Evolutionary conservation across 1,140 invertebrate species (phyloP), one percentile per base, ranked within the genome.

Genomic region (Drosophila subpulchrella): DNA sequence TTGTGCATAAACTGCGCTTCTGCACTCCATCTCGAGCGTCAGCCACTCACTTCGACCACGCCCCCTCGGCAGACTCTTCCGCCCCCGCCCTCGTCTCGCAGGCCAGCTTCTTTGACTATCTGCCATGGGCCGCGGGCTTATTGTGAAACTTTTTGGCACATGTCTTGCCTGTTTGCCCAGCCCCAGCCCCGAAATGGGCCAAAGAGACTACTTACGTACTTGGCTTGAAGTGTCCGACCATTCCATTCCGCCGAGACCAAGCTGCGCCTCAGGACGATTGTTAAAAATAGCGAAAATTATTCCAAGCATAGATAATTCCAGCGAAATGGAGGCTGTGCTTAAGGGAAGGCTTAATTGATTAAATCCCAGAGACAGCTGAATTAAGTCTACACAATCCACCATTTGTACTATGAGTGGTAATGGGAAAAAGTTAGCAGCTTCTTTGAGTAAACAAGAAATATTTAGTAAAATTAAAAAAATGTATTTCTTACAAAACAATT

Each of bases 101-200:
- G 13, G 32, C 38, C 30, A 27, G n/a, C 39, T 15, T 20, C 41
- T 73, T 34, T 54, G 65, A 70, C 48, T 78, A 75, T 73, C 67
- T 68, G 63, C 32, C 44, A 50, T 50, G 66, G 65, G 80, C 84
- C 74, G 63, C 76, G 60, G 80, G 84, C 84, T 72, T 84, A 89
- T 88, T 89, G 84, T 84, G 67, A 89, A 88, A 86, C 83, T 86
- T 86, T 89, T 80, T 88, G 84, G 84, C 84, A 88, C 84, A 88
- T 84, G 84, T 89, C 84, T 89, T 84, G 80, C 58, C 76, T 89
- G 82, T 75, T 57, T 78, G 81, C 34, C 63, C 15, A 17, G 15
- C 15, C 42, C 5, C 17, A 17, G 42, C 42, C 65, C 42, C 44
- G 55, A 76, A 76, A 76, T 34, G 50, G 57, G 56, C 78, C 75